Conservation (phyloP, 2,797 vertebrate species). For the Zenarchopterus dispar region DNA sequence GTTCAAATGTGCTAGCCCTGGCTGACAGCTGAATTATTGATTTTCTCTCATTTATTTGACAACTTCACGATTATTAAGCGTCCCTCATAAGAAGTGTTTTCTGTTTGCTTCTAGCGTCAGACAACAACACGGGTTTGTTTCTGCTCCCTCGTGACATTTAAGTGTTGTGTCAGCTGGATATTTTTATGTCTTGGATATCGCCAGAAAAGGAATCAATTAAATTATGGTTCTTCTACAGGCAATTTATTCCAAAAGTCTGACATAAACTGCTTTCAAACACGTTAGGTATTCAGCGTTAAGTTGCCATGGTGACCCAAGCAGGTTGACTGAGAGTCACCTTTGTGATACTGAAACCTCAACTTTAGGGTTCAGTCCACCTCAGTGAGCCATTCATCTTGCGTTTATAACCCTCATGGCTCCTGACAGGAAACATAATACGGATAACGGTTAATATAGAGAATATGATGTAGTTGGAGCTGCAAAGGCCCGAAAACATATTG, state of each 20-base stretch:
- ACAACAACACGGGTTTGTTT: too few relatives aligned
- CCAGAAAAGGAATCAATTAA: too few relatives aligned
- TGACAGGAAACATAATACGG: slow-evolving; percentile 1
- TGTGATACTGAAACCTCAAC: neutral
- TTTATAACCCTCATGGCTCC: neutral
- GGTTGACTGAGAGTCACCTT: too few relatives aligned
- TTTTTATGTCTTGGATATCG: too few relatives aligned
- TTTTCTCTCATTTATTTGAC: too few relatives aligned
- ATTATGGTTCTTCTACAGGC: neutral
- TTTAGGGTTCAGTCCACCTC: neutral
- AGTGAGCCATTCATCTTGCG: neutral
- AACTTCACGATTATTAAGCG: too few relatives aligned
- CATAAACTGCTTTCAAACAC: neutral
- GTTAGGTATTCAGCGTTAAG: neutral
- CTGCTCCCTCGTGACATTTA: too few relatives aligned
- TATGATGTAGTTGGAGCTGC: neutral
- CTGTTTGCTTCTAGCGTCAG: too few relatives aligned
- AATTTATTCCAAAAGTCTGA: neutral
- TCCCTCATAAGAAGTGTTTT: too few relatives aligned
- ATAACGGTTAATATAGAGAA: slow-evolving; percentile 2
- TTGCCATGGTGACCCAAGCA: neutral
- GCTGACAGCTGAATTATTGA: too few relatives aligned
- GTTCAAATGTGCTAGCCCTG: neutral
- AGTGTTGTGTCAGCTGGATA: too few relatives aligned
- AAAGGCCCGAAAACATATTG: neutral